Conservation (phyloP, 2,113 vertebrate species). For the Alexandromys fortis region DNA sequence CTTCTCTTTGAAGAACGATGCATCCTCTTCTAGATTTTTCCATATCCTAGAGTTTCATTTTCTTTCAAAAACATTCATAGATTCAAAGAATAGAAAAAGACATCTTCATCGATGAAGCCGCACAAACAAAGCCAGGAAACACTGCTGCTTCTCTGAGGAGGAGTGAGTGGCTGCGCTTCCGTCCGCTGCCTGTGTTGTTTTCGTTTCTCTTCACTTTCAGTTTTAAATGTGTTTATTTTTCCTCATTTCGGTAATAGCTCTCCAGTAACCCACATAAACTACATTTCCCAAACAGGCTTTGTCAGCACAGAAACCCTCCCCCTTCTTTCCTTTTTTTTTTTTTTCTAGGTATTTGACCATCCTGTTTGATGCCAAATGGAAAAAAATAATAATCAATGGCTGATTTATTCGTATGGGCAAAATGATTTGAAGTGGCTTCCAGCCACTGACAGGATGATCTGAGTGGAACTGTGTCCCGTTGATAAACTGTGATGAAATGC, state of each 20-base stretch:
- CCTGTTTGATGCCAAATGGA: slow-evolving; percentile 70
- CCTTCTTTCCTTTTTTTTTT: slow-evolving; percentile 12
- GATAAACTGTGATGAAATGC: slow-evolving; percentile 86
- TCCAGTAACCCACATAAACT: slow-evolving; percentile 25
- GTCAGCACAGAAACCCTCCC: background rate
- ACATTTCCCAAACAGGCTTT: slow-evolving; percentile 38
- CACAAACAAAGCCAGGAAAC: slow-evolving; percentile 45
- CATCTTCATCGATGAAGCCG: slow-evolving; percentile 4
- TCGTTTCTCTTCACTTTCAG: slow-evolving; percentile 34
- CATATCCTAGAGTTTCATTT: background rate
- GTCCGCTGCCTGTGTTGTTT: slow-evolving; percentile 24
- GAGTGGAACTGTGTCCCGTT: slow-evolving; percentile 82
- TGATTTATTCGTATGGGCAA: slow-evolving; percentile 84
- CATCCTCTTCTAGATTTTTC: background rate
- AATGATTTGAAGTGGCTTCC: slow-evolving; percentile 82
- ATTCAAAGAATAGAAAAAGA: slow-evolving; percentile 3
- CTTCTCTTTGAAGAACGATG: background rate
- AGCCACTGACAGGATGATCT: slow-evolving; percentile 83
- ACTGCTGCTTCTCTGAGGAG: background rate
- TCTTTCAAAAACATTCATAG: slow-evolving; percentile 39
- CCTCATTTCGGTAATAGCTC: slow-evolving; percentile 22
- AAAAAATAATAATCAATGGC: slow-evolving; percentile 79
- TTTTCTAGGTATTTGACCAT: slow-evolving; percentile 64
- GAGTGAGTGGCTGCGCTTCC: background rate
- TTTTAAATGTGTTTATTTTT: slow-evolving; percentile 65